Evolutionary conservation across 2,797 vertebrate species (phyloP), one percentile per base, ranked within the genome.

Genomic region (Neosilurus hyrtlii): DNA sequence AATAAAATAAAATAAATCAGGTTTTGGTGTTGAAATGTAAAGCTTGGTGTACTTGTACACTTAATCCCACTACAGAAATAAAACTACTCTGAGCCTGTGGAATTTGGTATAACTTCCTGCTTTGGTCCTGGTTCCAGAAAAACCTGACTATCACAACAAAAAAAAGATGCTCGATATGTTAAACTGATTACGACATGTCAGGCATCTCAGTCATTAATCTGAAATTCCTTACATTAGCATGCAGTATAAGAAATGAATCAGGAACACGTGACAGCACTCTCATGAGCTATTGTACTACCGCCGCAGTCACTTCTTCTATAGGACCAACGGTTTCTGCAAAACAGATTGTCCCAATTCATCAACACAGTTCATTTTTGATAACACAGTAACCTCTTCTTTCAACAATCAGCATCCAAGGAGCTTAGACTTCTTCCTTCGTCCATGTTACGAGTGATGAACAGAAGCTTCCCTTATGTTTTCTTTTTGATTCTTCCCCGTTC

Each of bases 161-260:
- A 49, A 14, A 51, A 49, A 49, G 24, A 49, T 24, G 15, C 22
- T 59, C 18, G 37, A n/a, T 77, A 24, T 18, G 59, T 78, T 63
- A 24, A 24, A 78, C 37, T 26, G 43, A 63, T 26, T 49, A 49
- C 37, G 15, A 56, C 52, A 73, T 73, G 54, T 49, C n/a, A 59
- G 24, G 14, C 71, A 16, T 54, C 54, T 43, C 35, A 8, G n/a
- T 24, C 59, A n/a, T 24, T 63, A 16, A 51, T 49, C 59, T 77
- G 20, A 16, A 59, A 75, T 14, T 11, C 37, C 30, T 30, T 30
- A 26, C 52, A 20, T 74, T 1, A n/a, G 59, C 75, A 62, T 51
- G 75, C 75, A 63, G 75, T 51, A n/a, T 20, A 51, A 26, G 61
- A 78, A 62, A 49, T 37, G 18, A 76, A 73, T 18, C 51, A 61